Evolutionary conservation across 2,888 invertebrate species (phyloP), one percentile per base, ranked within the genome.

Genomic region (Suillia variegata): DNA sequence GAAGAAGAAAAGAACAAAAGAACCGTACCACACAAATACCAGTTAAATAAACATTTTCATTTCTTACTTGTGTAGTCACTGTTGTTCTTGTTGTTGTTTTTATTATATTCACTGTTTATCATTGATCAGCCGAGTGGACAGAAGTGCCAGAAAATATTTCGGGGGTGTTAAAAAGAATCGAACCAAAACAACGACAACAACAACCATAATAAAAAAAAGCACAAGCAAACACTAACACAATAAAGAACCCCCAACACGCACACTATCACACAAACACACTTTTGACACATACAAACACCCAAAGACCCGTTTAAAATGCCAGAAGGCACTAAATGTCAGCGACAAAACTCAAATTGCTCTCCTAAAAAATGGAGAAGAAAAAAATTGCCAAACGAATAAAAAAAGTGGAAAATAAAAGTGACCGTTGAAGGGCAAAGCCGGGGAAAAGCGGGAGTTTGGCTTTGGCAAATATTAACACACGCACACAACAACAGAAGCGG

Each of bases 71-170:
- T 18, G 45, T 18, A 6, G 17, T 17, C 18, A 5, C 13, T 8
- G 17, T 45, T 45, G 8, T 18, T 17, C 5, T 17, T 38, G 10
- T n/a, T n/a, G n/a, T n/a, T 38, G 38, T 38, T 38, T 8, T 38
- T 38, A n/a, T 4, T n/a, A 4, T n/a, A 38, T n/a, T 13, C 18
- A 18, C 18, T 18, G 45, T 45, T 45, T 45, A 45, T 45, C 45
- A 45, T 18, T 45, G 45, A 45, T 45, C 45, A 20, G 6, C 20
- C 45, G 45, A 17, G 45, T 45, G 45, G 20, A 45, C 45, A 45
- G 20, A 17, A 45, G 45, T 45, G 20, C 13, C 18, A 45, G 45
- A 17, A 45, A 45, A 45, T 45, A 45, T 45, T 45, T 45, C 18
- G 45, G 18, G 45, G 18, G 45, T 45, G 45, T 45, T 45, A 45